These are phyloP conservation scores for Noctua comes DNA, from an alignment of 2,888 invertebrate species.

Conservation along the genomic window DNA sequence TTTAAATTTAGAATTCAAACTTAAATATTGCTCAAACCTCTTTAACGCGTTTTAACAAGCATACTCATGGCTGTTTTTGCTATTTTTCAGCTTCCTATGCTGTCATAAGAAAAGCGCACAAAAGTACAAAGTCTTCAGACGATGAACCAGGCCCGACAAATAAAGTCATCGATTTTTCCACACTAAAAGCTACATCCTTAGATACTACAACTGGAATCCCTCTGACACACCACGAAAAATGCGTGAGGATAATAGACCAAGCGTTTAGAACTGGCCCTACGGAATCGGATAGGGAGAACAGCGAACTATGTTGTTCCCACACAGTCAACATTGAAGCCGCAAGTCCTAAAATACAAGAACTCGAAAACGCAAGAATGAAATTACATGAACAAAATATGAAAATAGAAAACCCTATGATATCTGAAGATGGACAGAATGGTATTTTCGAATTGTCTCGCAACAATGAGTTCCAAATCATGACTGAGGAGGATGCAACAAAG, in stretches of 20 bases:
- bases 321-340: constrained; percentile 38
- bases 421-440: constrained; percentile 31
- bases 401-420: neutral
- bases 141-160: constrained; percentile 9
- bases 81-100: constrained; percentile 73
- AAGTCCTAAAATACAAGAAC: constrained; percentile 22
- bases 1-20: neutral
- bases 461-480: neutral
- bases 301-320: constrained; percentile 34
- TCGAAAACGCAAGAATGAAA: constrained; percentile 28
- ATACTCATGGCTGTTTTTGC: constrained; percentile 75
- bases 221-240: constrained; percentile 57
- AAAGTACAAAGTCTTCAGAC: constrained; percentile 62
- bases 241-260: constrained; percentile 62
- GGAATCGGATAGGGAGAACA: neutral
- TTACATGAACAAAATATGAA: neutral
- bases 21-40: neutral
- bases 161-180: neutral
- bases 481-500: neutral
- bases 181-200: neutral
- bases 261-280: constrained; percentile 55
- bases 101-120: constrained; percentile 58
- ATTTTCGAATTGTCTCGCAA: constrained; percentile 27
- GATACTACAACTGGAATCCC: neutral
- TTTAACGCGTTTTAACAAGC: constrained; percentile 14